Base-by-base conservation (phyloP, 2,888 invertebrate species). In the Mycalesis mineus region DNA sequence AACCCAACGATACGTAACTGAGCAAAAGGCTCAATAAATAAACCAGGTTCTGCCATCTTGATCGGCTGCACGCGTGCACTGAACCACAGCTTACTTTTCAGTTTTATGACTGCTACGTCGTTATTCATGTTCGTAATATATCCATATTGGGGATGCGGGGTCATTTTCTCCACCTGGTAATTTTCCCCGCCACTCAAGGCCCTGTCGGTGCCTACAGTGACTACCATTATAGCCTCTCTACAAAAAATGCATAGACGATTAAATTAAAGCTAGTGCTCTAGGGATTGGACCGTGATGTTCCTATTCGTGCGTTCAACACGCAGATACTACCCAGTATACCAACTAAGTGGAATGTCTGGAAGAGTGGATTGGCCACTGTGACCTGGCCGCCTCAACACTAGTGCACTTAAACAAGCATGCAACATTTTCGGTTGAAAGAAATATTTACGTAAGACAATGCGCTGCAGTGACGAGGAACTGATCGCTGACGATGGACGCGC, bases 121-220 rank as follows among this genome's bases (percentile, higher is more conserved):
- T n/a, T n/a, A n/a, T n/a, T n/a, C n/a, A n/a, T n/a, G n/a, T n/a
- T n/a, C n/a, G n/a, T n/a, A n/a, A n/a, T n/a, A n/a, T n/a, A n/a
- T n/a, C 6, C 48, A 42, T 57, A 63, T 5, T 39, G 8, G 7
- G 63, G 63, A 42, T 63, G 65, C 4, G 41, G 7, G 5, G 60
- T 13, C 14, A 41, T 50, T 8, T 60, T 44, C 13, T 57, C 36
- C 6, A 65, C 28, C 1, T 47, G 9, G 13, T 57, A 59, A 15
- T 11, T 2, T 31, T 36, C n/a, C 2, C 62, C 62, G 7, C 41
- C 36, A 1, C 49, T 22, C 5, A 42, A 7, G 2, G 39, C 49
- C n/a, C 17, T 7, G 2, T 64, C 58, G 1, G 64, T 58, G 1
- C 64, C 65, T 0, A 65, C 65, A 8, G 28, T 44, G 0, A 62